Base-by-base conservation (phyloP, 1,140 invertebrate species). In the Orius laevigatus region DNA sequence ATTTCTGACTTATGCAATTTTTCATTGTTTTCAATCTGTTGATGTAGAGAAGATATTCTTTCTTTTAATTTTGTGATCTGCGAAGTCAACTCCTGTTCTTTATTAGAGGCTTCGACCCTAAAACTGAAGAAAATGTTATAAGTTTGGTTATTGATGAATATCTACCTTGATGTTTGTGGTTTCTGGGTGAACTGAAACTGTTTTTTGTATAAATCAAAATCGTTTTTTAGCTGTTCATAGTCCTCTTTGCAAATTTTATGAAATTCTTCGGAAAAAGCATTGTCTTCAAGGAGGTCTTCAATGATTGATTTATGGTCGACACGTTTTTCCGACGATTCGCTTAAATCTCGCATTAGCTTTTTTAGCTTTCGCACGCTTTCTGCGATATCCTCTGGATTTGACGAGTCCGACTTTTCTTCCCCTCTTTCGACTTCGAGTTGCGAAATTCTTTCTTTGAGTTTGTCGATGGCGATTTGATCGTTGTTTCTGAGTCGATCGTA, bases 391-490 rank as follows among this genome's bases (percentile, higher is more conserved):
- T 58, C 56, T 19, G 52, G 19, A 25, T 25, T 4, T 33, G 52
- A 46, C 18, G 16, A 44, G 15, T 60, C 58, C 9, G 33, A 46
- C 33, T 62, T 60, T 33, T 57, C 57, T 38, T 56, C 52, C 1
- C 51, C 50, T 4, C 46, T 49, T 32, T 58, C 57, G 5, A 66
- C 54, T 48, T 69, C 67, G 4, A 70, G 55, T 16, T 64, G 60
- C 36, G 53, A 50, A 14, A 62, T 36, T 40, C 58, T 46, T 40
- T 62, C 60, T 54, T 82, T 79, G 2, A 88, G 62, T 55, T 75
- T 75, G 51, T 78, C 73, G 58, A 89, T 87, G 16, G 73, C 72
- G 48, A 74, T 65, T 60, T 84, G 80, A 65, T 89, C 84, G 54
- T 76, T 72, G 45, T 81, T 72, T 34, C 81, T 64, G 4, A 78